These are phyloP conservation scores for Aspidiotus rigidus DNA, from an alignment of 2,888 invertebrate genomes.

Conservation along the genomic window DNA sequence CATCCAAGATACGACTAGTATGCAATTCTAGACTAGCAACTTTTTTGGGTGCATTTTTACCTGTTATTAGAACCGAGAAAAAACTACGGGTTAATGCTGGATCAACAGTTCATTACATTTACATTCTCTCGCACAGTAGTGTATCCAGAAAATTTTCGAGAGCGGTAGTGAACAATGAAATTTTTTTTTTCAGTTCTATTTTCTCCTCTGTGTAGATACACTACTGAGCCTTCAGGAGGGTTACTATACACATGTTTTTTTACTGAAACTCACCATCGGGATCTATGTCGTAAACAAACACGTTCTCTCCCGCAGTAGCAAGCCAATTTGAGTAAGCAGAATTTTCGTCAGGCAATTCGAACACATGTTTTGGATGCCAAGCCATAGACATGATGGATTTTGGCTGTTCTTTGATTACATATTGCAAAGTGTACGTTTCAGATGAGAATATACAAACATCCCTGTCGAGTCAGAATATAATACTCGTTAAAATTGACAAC, in stretches of 20 bases:
- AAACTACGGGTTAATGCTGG: too few species aligned
- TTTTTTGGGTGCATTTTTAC: conserved; percentile 19
- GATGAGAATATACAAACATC: conserved; percentile 38
- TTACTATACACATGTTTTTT: too few species aligned
- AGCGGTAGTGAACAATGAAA: too few species aligned
- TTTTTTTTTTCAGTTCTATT: too few species aligned
- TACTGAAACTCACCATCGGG: neutral
- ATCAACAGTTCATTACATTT: too few species aligned
- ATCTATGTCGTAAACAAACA: conserved; percentile 45
- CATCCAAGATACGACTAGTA: conserved; percentile 47
- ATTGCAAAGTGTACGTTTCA: conserved; percentile 41
- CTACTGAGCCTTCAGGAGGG: too few species aligned
- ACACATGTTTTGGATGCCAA: conserved; percentile 65
- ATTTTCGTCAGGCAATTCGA: conserved; percentile 44
- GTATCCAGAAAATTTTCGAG: too few species aligned
- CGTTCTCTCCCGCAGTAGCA: conserved; percentile 50
- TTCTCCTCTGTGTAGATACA: too few species aligned
- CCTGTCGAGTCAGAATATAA: conserved; percentile 30
- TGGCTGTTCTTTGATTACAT: conserved; percentile 47
- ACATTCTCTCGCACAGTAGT: too few species aligned
- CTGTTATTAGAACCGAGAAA: neutral
- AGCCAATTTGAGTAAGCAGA: conserved; percentile 52
- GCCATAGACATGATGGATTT: conserved; percentile 56
- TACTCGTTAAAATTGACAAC: too few species aligned
- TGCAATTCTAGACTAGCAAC: conserved; percentile 45